Evolutionary conservation across 2,888 invertebrate genomes (phyloP).

Genomic region (Branchinecta sandiegonensis): DNA sequence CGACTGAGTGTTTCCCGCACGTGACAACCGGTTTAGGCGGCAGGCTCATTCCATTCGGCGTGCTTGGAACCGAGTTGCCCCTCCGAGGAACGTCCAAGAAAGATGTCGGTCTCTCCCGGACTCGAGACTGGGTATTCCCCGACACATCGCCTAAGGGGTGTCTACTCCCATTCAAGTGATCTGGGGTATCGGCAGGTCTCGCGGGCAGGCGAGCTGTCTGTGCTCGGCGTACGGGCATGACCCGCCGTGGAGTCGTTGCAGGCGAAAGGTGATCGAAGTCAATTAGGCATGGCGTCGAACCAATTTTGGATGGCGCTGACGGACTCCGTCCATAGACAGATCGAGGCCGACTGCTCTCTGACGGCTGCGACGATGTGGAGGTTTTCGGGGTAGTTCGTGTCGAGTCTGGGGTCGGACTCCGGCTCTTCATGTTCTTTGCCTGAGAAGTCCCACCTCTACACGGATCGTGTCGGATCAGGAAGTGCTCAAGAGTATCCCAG

Average conservation of each 20-base stretch:
- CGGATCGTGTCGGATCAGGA: slow-evolving; percentile 72
- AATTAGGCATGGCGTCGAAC: slow-evolving; percentile 1
- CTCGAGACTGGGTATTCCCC: background rate
- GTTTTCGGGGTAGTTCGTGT: slow-evolving; percentile 21
- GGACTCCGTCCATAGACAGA: background rate
- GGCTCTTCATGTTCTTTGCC: background rate
- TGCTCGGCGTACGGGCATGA: slow-evolving; percentile 3
- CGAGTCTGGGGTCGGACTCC: slow-evolving; percentile 23
- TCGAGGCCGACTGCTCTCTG: background rate
- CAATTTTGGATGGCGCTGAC: background rate
- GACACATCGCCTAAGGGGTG: background rate
- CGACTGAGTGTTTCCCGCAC: background rate
- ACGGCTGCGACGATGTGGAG: background rate
- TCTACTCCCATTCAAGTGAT: background rate
- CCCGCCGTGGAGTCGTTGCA: slow-evolving; percentile 4
- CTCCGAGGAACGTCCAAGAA: slow-evolving; percentile 1
- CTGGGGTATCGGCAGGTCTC: background rate
- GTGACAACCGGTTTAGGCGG: background rate
- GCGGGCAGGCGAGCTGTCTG: background rate
- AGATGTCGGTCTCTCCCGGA: slow-evolving; percentile 7
- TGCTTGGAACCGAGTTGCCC: slow-evolving; percentile 1
- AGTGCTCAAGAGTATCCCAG: slow-evolving; percentile 86
- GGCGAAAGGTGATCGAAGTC: background rate
- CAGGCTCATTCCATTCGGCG: background rate
- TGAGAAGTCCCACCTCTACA: slow-evolving; percentile 48